Conservation (phyloP, 2,888 invertebrate genomes). For the Ptychoptera albimana region DNA sequence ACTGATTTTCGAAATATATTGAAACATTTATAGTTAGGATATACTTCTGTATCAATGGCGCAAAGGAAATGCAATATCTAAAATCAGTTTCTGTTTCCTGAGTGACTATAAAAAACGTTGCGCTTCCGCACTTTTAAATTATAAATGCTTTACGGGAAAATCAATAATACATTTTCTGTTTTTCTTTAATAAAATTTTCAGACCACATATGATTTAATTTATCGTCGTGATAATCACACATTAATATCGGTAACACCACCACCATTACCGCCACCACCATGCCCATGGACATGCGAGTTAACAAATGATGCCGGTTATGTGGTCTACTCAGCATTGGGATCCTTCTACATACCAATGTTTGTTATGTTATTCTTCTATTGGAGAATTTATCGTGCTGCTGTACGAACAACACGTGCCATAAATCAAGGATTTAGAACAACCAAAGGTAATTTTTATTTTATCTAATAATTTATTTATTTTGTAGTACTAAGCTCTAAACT, state of each 20-base stretch:
- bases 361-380: constrained; percentile 98
- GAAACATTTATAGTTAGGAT: too few species aligned
- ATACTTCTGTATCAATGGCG: too few species aligned
- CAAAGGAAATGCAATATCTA: too few species aligned
- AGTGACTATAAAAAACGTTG: too few species aligned
- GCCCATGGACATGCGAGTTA: constrained; percentile 77
- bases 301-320: constrained; percentile 93
- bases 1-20: too few species aligned
- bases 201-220: constrained; percentile 5
- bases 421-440: constrained; percentile 83
- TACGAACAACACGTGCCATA: constrained; percentile 80
- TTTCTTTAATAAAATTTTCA: background rate
- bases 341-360: constrained; percentile 94
- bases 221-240: constrained; percentile 3
- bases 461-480: constrained; percentile 2
- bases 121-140: background rate
- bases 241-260: constrained; percentile 10
- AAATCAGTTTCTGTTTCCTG: too few species aligned
- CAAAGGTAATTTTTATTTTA: constrained; percentile 39
- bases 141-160: background rate
- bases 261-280: constrained; percentile 36
- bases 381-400: constrained; percentile 89
- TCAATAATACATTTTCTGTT: background rate
- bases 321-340: constrained; percentile 92
- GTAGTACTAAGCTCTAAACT: background rate